A percentile compares a stretch with the other conserved stretches of the same genome.
These are phyloP conservation scores for Urocitellus parryii DNA, from an alignment of 2,113 vertebrate genomes.

Conservation along the genomic window DNA sequence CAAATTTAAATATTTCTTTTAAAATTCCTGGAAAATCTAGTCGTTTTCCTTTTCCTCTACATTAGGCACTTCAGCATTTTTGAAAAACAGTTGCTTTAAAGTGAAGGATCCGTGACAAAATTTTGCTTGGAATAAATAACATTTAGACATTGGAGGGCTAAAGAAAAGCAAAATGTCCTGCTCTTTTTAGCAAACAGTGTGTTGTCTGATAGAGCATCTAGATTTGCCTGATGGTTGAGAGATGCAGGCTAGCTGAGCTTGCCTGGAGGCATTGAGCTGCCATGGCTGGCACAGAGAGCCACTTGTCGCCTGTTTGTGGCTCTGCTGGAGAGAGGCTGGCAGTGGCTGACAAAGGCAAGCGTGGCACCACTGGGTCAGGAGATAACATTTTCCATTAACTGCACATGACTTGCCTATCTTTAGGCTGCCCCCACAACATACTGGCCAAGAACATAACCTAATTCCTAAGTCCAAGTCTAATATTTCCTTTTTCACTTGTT, in stretches of 20 bases:
- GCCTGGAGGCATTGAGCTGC: conserved; percentile 14
- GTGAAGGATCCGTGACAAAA: not conserved
- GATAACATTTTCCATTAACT: not conserved
- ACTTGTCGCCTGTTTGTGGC: not conserved
- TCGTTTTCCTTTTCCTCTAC: not conserved
- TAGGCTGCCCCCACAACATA: not conserved
- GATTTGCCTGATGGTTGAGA: not conserved
- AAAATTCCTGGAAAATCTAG: not conserved
- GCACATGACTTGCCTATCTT: not conserved
- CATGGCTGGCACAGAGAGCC: fast-evolving
- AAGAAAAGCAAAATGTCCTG: not conserved
- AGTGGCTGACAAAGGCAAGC: not conserved
- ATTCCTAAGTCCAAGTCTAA: not conserved
- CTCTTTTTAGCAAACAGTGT: not conserved
- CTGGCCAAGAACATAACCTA: not conserved
- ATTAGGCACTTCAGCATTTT: conserved; percentile 10
- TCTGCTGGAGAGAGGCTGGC: not conserved
- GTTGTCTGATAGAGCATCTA: not conserved
- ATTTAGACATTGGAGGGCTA: conserved; percentile 30
- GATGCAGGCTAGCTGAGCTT: not conserved
- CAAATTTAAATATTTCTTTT: not conserved
- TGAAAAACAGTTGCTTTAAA: conserved; percentile 18
- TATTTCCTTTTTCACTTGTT: not conserved
- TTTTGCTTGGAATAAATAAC: conserved; percentile 25
- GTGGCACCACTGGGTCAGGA: not conserved